phyloP scores from a whole-genome alignment of 2,888 invertebrate genomes.

The Rhogogaster chlorosoma region DNA sequence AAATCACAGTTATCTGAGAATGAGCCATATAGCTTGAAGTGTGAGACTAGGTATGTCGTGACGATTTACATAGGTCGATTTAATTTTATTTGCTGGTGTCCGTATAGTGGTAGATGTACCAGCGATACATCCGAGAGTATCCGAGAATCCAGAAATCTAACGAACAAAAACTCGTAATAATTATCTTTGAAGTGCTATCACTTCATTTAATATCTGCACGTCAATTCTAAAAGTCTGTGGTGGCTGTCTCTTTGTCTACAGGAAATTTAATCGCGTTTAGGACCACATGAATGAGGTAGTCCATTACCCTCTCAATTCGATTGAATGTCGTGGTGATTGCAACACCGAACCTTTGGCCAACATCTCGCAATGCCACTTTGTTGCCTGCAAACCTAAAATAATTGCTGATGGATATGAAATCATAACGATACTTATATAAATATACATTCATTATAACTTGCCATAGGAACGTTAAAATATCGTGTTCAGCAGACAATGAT shows the following conservation, averaged over 20 bases:
- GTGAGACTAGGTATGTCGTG: slow-evolving; percentile 57
- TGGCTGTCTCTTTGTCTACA: neutral
- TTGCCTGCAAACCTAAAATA: slow-evolving; percentile 11
- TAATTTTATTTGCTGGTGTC: slow-evolving; percentile 48
- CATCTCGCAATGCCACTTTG: slow-evolving; percentile 20
- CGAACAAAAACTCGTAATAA: neutral
- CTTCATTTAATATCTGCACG: neutral
- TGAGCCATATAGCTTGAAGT: slow-evolving; percentile 68
- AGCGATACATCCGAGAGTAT: slow-evolving; percentile 47
- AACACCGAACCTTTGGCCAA: slow-evolving; percentile 30
- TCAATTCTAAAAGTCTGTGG: slow-evolving; percentile 26
- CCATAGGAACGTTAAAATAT: neutral
- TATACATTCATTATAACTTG: too few species aligned
- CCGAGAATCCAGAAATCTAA: slow-evolving; percentile 39
- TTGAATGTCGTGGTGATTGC: slow-evolving; percentile 17
- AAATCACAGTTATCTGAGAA: too few species aligned
- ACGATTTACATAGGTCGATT: slow-evolving; percentile 47
- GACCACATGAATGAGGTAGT: slow-evolving; percentile 32
- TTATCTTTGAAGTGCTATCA: neutral
- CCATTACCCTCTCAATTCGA: slow-evolving; percentile 35
- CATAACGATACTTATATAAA: too few species aligned
- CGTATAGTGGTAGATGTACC: slow-evolving; percentile 21
- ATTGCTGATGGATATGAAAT: neutral
- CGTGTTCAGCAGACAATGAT: neutral
- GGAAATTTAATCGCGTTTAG: slow-evolving; percentile 31